Base-by-base conservation (phyloP, 2,888 invertebrate species). In the Gari tellinella region DNA sequence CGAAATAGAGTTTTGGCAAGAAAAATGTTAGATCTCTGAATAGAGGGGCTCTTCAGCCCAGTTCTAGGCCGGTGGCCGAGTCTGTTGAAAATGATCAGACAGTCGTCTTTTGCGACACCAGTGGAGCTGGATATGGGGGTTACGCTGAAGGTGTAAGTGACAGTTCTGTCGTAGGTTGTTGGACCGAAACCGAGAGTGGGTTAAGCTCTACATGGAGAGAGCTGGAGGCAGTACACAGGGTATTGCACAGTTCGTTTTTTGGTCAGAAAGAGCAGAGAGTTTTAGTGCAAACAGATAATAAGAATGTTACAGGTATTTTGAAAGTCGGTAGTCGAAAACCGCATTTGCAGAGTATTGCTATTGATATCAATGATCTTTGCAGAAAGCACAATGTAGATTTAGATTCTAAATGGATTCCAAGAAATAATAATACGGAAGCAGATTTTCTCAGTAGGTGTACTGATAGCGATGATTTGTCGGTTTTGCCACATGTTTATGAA, bases 181-280 rank as follows among this genome's bases (percentile, higher is more conserved):
- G 62, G 73, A 51, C 63, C 45, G 52, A 26, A 15, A n/a, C 12
- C 14, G 78, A 78, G 56, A 48, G 19, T 14, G 38, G 31, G 21
- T 45, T 46, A 21, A 78, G 72, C 45, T 81, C 77, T 26, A 81
- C 75, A 5, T 78, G 74, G 68, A 38, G 72, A 43, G 72, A 78
- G 43, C 41, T 78, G 14, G 56, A 70, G 57, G 61, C 75, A 19
- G 65, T 79, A n/a, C 38, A 60, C 43, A 67, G 67, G 41, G 46
- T 65, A 2, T 17, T 79, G 8, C 23, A 57, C n/a, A 60, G 51
- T 48, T 51, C 53, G 19, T 15, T 63, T 1, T 40, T 21, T 31
- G 49, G 56, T 8, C 43, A 72, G 37, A 25, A 70, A 37, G 66
- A 56, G 15, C 58, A 64, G 17, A 19, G 25, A 23, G 64, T 70